phyloP scores from a whole-genome alignment of 2,113 vertebrate species.

The Alligator sinensis region DNA sequence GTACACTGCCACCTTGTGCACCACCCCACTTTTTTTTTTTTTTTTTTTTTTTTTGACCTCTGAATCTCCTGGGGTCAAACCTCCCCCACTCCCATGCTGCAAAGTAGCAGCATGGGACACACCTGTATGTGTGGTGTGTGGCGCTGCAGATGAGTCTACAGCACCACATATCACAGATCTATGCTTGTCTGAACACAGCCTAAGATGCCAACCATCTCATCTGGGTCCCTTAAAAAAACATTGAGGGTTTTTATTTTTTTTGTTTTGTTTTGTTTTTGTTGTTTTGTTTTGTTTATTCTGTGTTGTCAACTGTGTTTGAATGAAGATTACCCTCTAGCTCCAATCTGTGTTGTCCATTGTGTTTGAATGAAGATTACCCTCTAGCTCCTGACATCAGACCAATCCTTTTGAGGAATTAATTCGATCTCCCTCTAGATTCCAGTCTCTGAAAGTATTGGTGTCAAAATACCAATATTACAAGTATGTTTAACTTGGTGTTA shows the following conservation, averaged over 20 bases:
- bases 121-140: no score
- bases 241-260: background rate
- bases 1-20: no score
- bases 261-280: background rate
- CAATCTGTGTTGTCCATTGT: background rate
- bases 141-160: no score
- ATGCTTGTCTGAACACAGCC: no score
- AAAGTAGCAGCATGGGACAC: no score
- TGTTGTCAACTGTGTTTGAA: background rate
- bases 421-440: background rate
- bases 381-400: rapidly evolving
- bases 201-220: no score
- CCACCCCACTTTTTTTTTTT: no score
- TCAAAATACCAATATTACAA: background rate
- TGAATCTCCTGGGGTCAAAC: no score
- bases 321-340: background rate
- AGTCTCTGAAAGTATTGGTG: background rate
- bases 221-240: background rate
- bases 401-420: background rate
- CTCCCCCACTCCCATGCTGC: no score
- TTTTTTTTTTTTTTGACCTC: no score
- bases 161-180: no score
- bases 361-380: background rate
- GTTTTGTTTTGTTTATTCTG: background rate
- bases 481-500: background rate